Percentiles rank a stretch among this genome's conserved stretches.
Conservation (phyloP, 2,113 vertebrate species). For the Tauraco erythrolophus region DNA sequence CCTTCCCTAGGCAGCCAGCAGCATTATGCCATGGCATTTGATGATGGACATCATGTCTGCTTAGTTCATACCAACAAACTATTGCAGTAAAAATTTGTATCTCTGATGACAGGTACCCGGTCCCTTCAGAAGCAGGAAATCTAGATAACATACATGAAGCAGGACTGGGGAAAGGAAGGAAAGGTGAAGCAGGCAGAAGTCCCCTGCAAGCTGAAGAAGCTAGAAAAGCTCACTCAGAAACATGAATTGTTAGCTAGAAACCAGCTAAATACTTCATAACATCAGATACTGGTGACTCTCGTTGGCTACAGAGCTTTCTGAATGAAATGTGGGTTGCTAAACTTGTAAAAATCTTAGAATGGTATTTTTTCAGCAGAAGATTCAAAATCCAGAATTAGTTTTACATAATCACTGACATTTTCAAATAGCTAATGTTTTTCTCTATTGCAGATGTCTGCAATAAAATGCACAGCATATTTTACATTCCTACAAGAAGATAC, state of each 20-base stretch:
- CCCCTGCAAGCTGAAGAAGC: background rate
- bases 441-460: background rate
- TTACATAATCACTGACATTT: background rate
- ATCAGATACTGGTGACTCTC: background rate
- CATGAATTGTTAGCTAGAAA: background rate
- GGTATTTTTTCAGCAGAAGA: background rate
- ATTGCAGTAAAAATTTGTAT: background rate
- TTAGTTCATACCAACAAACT: background rate
- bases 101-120: background rate
- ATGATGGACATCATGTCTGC: background rate
- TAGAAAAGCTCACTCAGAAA: background rate
- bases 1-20: background rate
- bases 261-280: background rate
- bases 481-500: background rate
- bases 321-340: background rate
- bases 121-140: background rate
- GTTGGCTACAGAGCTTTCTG: background rate
- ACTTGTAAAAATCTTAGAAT: background rate
- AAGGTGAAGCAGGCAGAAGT: background rate
- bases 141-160: background rate
- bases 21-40: background rate
- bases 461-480: background rate
- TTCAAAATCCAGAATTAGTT: background rate
- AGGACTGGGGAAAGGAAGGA: background rate
- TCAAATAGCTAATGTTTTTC: background rate